These are phyloP conservation scores for Drosophila tripunctata DNA, from an alignment of 2,888 invertebrate species.

Conservation along the genomic window DNA sequence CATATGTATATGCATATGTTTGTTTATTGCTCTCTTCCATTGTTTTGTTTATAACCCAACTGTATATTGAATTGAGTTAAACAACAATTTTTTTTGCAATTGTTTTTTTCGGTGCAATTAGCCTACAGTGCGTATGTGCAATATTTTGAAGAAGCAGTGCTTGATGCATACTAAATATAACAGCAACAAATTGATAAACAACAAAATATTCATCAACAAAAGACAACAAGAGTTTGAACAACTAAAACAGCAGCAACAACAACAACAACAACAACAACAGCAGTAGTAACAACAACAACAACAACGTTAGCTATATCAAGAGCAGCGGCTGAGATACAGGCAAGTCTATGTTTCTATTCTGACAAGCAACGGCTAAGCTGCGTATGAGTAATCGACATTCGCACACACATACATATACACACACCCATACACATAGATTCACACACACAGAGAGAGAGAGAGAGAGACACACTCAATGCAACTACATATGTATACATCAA, in stretches of 20 bases:
- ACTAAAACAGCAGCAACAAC: neutral
- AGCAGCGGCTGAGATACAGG: conserved; percentile 38
- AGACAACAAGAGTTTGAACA: conserved; percentile 12
- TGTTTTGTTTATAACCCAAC: neutral
- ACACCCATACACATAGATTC: neutral
- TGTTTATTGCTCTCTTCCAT: neutral
- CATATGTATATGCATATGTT: neutral
- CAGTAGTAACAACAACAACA: neutral
- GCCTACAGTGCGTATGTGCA: conserved; percentile 69
- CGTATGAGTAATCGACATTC: conserved; percentile 61
- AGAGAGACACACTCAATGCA: neutral
- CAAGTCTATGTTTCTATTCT: conserved; percentile 55
- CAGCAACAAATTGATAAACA: conserved; percentile 3
- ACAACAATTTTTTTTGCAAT: conserved; percentile 45
- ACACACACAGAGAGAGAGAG: no score
- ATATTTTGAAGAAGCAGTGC: conserved; percentile 31
- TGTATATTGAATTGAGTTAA: neutral
- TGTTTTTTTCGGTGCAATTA: conserved; percentile 52
- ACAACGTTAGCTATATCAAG: neutral
- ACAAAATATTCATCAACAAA: conserved; percentile 2
- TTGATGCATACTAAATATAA: conserved; percentile 13
- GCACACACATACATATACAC: conserved; percentile 1
- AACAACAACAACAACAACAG: neutral
- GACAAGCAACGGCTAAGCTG: conserved; percentile 42
- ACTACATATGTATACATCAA: conserved; percentile 33